A percentile compares a stretch with the other conserved stretches of the same genome.
phyloP scores from a whole-genome alignment of 2,888 invertebrate species.

The Chloroclystis v-ata region DNA sequence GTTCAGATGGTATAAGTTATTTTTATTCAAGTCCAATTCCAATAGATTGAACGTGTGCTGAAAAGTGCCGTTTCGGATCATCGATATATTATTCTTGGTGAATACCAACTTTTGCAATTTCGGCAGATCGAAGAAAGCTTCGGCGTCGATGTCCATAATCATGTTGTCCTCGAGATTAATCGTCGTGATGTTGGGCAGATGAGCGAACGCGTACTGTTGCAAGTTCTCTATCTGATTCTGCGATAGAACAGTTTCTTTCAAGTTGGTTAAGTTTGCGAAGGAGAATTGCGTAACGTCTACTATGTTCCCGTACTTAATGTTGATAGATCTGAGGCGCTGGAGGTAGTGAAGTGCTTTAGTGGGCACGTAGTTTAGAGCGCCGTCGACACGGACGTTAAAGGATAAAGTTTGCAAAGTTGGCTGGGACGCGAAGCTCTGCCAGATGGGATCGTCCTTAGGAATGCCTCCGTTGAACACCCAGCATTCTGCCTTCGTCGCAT shows the following conservation, averaged over 20 bases:
- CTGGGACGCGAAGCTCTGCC: constrained; percentile 86
- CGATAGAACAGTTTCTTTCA: constrained; percentile 82
- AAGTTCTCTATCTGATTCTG: constrained; percentile 84
- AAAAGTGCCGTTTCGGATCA: constrained; percentile 91
- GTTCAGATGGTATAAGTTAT: constrained; percentile 85
- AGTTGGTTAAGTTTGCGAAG: constrained; percentile 84
- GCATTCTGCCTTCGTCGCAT: constrained; percentile 86
- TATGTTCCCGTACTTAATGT: constrained; percentile 85
- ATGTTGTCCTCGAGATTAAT: constrained; percentile 87
- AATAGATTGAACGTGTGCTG: constrained; percentile 84
- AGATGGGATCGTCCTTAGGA: constrained; percentile 83
- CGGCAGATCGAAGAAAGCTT: constrained; percentile 86
- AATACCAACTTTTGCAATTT: constrained; percentile 85
- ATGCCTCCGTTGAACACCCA: constrained; percentile 85
- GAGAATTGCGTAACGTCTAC: constrained; percentile 83
- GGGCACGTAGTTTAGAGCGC: constrained; percentile 84
- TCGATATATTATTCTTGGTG: constrained; percentile 90
- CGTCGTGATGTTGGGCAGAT: constrained; percentile 82
- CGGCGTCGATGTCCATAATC: constrained; percentile 84
- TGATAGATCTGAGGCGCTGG: constrained; percentile 81
- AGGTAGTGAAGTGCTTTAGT: constrained; percentile 83
- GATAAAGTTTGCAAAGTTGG: constrained; percentile 83
- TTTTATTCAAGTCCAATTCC: constrained; percentile 88
- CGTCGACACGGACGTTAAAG: constrained; percentile 84
- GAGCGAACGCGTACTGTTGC: constrained; percentile 83